Evolutionary conservation across 1,140 invertebrate species (phyloP), one percentile per base, ranked within the genome.

Genomic region (Ceratosolen fusciceps): DNA sequence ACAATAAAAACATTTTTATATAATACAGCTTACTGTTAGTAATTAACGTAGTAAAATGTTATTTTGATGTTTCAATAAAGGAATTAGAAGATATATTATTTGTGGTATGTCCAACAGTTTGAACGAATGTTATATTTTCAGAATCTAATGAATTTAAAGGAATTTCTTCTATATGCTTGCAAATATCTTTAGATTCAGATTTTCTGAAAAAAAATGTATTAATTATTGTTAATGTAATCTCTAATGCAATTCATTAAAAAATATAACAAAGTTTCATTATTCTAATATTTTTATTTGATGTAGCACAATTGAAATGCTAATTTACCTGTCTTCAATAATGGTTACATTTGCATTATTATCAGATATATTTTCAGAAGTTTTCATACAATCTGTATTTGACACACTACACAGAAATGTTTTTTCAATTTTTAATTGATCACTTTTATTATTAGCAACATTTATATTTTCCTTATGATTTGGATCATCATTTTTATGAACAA

Each of bases 1-100:
- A 82, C 75, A 73, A 85, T 85, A 87, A 87, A 84, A 83, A 87
- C 82, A 82, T 87, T 87, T 82, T 87, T 86, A 89, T 88, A 88
- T 88, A 87, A 72, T 84, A 87, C 81, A 83, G 82, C 80, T 80
- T 83, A 83, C 84, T 86, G 85, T 81, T 29, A 72, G 31, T 72
- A 34, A n/a, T n/a, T 78, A 67, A 72, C 56, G 52, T 39, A 52
- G 21, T 62, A 62, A 14, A 62, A 37, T 72, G 72, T 78, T 78
- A 78, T n/a, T 78, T 56, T 49, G 68, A 49, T 49, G 68, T 16
- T 31, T 77, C 67, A 49, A 68, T 14, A 49, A 71, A 26, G 52
- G 68, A 60, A 19, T 65, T 31, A 52, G 67, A 16, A 78, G 39
- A 78, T 78, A 62, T 29, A 65, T 62, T 62, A 29, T 72, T 56